Conservation (phyloP, 2,113 vertebrate species). For the Cacatua alba region DNA sequence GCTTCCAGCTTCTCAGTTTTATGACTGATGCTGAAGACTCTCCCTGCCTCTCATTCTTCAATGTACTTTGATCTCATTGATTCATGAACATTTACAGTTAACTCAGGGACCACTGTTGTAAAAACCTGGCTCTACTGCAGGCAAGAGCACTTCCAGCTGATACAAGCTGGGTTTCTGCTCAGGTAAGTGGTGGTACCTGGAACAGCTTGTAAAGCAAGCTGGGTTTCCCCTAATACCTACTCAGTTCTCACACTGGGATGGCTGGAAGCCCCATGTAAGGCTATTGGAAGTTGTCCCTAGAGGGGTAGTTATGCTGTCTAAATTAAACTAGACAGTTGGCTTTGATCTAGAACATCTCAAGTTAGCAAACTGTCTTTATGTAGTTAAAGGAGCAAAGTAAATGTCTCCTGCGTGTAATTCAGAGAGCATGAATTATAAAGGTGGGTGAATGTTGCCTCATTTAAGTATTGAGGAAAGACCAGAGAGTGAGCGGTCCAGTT, state of each 20-base stretch:
- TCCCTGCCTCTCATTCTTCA: neutral
- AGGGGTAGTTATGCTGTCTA: neutral
- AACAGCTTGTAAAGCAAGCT: neutral
- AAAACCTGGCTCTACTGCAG: neutral
- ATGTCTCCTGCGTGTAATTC: neutral
- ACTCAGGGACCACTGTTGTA: neutral
- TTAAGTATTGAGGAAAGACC: neutral
- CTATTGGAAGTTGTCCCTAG: rapidly evolving
- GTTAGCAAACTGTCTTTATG: too few species aligned
- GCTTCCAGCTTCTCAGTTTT: neutral
- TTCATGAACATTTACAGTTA: neutral
- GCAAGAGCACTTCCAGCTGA: rapidly evolving
- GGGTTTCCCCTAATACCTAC: rapidly evolving
- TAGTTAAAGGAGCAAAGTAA: too few species aligned
- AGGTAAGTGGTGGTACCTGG: too few species aligned
- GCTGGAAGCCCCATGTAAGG: rapidly evolving
- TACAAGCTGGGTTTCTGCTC: neutral
- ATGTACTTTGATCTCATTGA: neutral
- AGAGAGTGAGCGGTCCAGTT: neutral
- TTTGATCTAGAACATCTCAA: neutral
- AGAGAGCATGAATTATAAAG: rapidly evolving
- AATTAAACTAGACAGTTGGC: rapidly evolving
- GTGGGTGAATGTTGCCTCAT: rapidly evolving
- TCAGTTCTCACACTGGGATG: rapidly evolving
- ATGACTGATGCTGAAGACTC: neutral